Conservation (phyloP, 2,888 invertebrate species). For the Drosophila emarginata region DNA sequence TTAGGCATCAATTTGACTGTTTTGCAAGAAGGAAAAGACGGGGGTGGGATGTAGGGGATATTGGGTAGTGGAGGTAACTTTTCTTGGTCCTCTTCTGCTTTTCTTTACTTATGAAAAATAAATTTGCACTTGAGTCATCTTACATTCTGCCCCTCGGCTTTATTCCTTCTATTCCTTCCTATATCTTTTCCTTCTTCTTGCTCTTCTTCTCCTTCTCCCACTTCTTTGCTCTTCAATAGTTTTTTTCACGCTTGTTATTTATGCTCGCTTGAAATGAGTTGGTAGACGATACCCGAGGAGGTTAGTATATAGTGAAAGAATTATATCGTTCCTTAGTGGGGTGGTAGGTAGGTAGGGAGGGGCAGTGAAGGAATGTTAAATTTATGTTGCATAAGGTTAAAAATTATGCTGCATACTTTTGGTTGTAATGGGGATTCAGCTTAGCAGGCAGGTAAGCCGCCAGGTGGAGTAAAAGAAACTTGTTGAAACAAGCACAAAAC, state of each 20-base stretch:
- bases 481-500: slow-evolving; percentile 43
- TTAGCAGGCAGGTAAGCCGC: slow-evolving; percentile 20
- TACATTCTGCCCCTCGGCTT: slow-evolving; percentile 8
- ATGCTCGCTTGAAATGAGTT: slow-evolving; percentile 51
- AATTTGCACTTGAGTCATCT: slow-evolving; percentile 51
- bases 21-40: slow-evolving; percentile 1
- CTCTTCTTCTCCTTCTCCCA: not conserved
- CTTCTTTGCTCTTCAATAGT: slow-evolving; percentile 57
- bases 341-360: slow-evolving; percentile 26
- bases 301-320: not conserved
- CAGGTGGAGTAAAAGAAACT: slow-evolving; percentile 16
- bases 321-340: not conserved
- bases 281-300: slow-evolving; percentile 60
- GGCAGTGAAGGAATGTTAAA: slow-evolving; percentile 24
- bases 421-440: slow-evolving; percentile 48
- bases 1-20: slow-evolving; percentile 67
- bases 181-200: not conserved
- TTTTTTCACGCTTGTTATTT: slow-evolving; percentile 60
- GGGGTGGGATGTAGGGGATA: not conserved
- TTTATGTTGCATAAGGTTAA: slow-evolving; percentile 63
- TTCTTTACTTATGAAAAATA: slow-evolving; percentile 68
- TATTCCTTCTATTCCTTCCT: not conserved
- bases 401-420: slow-evolving; percentile 64
- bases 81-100: slow-evolving; percentile 6
- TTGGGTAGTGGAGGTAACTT: too few species aligned